phyloP scores from a whole-genome alignment of 2,797 vertebrate species.

The Periophthalmus magnuspinnatus region DNA sequence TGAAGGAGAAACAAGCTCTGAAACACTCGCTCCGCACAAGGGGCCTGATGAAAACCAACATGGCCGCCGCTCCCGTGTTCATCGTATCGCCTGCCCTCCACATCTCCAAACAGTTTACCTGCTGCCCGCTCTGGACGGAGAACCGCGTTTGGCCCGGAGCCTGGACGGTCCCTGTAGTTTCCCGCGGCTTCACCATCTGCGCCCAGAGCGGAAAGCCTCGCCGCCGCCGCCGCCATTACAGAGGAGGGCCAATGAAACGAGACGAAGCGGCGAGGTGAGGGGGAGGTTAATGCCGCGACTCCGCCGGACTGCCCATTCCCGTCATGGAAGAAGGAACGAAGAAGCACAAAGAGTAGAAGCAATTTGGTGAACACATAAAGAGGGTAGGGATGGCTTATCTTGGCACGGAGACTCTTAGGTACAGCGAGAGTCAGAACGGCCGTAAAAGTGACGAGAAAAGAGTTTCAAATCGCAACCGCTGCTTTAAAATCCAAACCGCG shows the following conservation, averaged over 20 bases:
- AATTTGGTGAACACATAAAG: slow-evolving; percentile 2
- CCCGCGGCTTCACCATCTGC: slow-evolving; percentile 68
- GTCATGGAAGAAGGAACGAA: slow-evolving; percentile 17
- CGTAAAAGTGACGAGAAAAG: background rate
- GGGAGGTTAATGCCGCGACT: slow-evolving; percentile 56
- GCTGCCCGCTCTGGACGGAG: slow-evolving; percentile 54
- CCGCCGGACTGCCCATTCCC: slow-evolving; percentile 27
- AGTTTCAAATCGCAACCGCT: background rate
- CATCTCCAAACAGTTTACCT: slow-evolving; percentile 54
- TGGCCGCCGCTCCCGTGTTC: slow-evolving; percentile 49
- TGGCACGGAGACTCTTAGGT: slow-evolving; percentile 4
- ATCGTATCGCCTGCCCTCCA: slow-evolving; percentile 40
- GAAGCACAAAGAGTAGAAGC: slow-evolving; percentile 13
- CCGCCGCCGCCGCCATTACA: slow-evolving; percentile 13
- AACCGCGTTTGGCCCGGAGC: slow-evolving; percentile 58
- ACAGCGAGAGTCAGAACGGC: background rate
- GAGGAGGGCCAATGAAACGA: slow-evolving; percentile 43
- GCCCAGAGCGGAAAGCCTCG: slow-evolving; percentile 55
- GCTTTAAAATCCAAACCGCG: background rate
- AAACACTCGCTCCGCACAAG: slow-evolving; percentile 40
- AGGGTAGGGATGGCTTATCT: background rate
- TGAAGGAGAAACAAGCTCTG: slow-evolving; percentile 7
- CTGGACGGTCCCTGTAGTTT: slow-evolving; percentile 61
- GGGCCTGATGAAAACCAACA: slow-evolving; percentile 34
- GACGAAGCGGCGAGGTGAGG: slow-evolving; percentile 53